Evolutionary conservation across 2,888 invertebrate genomes (phyloP).

Genomic region (Oeneis ivallda): DNA sequence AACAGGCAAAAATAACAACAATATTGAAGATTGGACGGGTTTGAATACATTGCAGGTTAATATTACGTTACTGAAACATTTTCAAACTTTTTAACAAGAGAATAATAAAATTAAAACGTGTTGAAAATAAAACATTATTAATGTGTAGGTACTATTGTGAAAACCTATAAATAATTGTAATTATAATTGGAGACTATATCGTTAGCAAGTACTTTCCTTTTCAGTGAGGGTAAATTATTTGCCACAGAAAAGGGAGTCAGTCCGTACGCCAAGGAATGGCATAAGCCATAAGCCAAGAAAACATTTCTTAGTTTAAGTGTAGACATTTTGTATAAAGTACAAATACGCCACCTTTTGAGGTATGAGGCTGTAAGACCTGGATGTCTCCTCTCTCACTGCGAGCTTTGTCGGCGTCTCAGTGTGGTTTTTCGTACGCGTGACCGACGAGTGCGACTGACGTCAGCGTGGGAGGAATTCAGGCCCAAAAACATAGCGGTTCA

Average conservation of each 20-base stretch:
- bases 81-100: no score
- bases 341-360: background rate
- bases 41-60: constrained; percentile 46
- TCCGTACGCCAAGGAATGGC: no score
- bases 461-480: background rate
- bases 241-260: no score
- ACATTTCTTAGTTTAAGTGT: background rate
- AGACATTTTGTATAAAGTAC: background rate
- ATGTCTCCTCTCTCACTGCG: no score
- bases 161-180: background rate
- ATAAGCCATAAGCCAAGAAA: background rate
- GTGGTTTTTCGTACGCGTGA: background rate
- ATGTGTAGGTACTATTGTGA: background rate
- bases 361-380: background rate
- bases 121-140: no score
- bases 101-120: no score
- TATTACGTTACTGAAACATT: no score
- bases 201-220: background rate
- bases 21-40: constrained; percentile 55
- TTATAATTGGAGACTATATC: background rate
- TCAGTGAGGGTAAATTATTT: background rate
- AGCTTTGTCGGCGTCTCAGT: background rate
- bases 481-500: background rate
- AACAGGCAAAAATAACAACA: constrained; percentile 59
- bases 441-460: background rate